Base-by-base conservation (phyloP, 1,140 invertebrate species). In the Habropoda laboriosa region DNA sequence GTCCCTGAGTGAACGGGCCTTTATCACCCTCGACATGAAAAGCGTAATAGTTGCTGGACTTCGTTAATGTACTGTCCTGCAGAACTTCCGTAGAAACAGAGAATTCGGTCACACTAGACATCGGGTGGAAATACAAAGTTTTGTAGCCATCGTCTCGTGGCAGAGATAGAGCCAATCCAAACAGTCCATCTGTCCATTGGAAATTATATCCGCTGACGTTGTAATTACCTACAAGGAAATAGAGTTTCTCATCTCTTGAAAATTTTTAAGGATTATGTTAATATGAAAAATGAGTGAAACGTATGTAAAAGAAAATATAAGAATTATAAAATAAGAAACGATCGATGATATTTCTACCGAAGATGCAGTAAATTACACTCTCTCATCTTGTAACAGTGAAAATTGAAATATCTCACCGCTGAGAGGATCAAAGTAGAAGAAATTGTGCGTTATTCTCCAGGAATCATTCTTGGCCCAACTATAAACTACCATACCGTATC, bases 391-490 rank as follows among this genome's bases (percentile, higher is more conserved):
- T n/a, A n/a, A n/a, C n/a, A n/a, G 40, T 42, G 40, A 42, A 42
- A 42, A n/a, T n/a, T 8, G 13, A n/a, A 61, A 27, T 18, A 24
- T 10, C 16, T 92, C 88, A 88, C 93, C 96, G 78, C 95, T 93
- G 13, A 97, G 89, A 0, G 96, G 96, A 89, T 97, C 96, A 68
- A 97, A 96, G 90, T 96, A 94, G 94, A 97, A 97, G 91, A 95
- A 97, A 88, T 97, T 96, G 86, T 97, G 96, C 75, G 95, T 92
- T 3, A 97, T 94, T 35, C 96, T 94, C 95, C 96, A 97, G 0
- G 96, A 96, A 73, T 96, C 94, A 82, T 97, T 94, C 21, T 95
- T 93, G 53, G 95, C 94, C 81, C 95, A 93, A 51, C 95, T 96
- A 88, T 97, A 97, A 1, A 97, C 96, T 0, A 97, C 94, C 1